A percentile compares a stretch with the other conserved stretches of the same genome.
Conservation (phyloP, 2,113 vertebrate species). For the Pterophyllum scalare region DNA sequence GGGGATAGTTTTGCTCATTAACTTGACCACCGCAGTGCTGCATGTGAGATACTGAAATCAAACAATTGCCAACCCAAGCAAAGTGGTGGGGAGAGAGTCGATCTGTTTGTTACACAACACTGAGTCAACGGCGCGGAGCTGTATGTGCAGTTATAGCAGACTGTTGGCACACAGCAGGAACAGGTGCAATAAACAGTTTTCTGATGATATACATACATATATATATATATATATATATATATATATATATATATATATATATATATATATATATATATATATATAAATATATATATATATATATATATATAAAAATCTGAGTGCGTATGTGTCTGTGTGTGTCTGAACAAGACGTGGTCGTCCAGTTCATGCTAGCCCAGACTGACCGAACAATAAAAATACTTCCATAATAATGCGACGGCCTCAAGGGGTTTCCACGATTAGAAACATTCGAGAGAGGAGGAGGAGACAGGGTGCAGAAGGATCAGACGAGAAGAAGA, state of each 20-base stretch:
- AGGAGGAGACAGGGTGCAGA: conserved; percentile 33
- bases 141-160: conserved; percentile 58
- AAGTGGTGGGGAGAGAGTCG: conserved; percentile 16
- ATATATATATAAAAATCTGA: background rate
- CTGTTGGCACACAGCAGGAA: conserved; percentile 32
- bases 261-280: background rate
- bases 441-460: conserved; percentile 53
- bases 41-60: conserved; percentile 11
- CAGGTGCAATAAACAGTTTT: conserved; percentile 42
- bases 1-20: conserved; percentile 34
- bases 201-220: background rate
- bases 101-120: conserved; percentile 67
- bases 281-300: background rate
- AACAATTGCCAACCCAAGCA: conserved; percentile 18
- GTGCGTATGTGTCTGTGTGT: background rate
- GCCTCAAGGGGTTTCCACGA: conserved; percentile 54
- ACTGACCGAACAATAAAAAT: conserved; percentile 39
- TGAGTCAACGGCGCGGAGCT: conserved; percentile 47
- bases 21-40: conserved; percentile 15
- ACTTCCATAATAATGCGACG: conserved; percentile 26
- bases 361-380: conserved; percentile 19
- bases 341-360: background rate
- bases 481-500: conserved; percentile 45
- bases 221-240: background rate
- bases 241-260: background rate